phyloP scores from a whole-genome alignment of 2,888 invertebrate species.

The Cordilura impudica region DNA sequence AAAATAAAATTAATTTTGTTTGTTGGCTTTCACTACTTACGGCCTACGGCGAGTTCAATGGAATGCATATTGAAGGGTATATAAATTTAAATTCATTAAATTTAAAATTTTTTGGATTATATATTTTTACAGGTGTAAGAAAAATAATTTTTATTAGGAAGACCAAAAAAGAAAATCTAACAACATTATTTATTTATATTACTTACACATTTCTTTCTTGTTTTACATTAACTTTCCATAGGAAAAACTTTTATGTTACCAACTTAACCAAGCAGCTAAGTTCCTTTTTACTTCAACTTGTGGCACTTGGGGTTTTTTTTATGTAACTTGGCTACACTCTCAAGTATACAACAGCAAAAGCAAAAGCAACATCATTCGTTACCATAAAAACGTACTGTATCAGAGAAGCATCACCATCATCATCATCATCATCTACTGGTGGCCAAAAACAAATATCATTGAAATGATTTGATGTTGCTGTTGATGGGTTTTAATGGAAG shows the following conservation, averaged over 20 bases:
- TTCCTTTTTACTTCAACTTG: conserved; percentile 21
- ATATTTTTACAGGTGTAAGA: too few relatives aligned
- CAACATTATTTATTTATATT: conserved; percentile 42
- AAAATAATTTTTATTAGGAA: background rate
- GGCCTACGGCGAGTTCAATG: background rate
- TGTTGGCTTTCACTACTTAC: too few relatives aligned
- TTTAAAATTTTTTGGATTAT: too few relatives aligned
- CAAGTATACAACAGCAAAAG: conserved; percentile 4
- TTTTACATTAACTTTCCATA: conserved; percentile 14
- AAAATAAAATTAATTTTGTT: too few relatives aligned
- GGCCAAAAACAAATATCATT: conserved; percentile 36
- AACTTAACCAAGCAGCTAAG: conserved; percentile 44
- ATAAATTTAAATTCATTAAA: background rate
- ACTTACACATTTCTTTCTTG: background rate
- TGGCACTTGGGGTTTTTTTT: conserved; percentile 21
- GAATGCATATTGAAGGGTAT: background rate
- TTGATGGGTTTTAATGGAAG: background rate
- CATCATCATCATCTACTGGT: background rate
- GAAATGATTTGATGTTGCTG: conserved; percentile 31
- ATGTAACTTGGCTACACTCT: background rate
- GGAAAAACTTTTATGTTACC: conserved; percentile 29
- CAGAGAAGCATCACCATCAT: conserved; percentile 10
- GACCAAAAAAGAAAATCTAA: background rate
- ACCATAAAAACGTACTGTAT: background rate
- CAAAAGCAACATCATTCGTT: conserved; percentile 15